Evolutionary conservation across 1,140 invertebrate species (phyloP), one percentile per base, ranked within the genome.

Genomic region (Chelonus insularis): DNA sequence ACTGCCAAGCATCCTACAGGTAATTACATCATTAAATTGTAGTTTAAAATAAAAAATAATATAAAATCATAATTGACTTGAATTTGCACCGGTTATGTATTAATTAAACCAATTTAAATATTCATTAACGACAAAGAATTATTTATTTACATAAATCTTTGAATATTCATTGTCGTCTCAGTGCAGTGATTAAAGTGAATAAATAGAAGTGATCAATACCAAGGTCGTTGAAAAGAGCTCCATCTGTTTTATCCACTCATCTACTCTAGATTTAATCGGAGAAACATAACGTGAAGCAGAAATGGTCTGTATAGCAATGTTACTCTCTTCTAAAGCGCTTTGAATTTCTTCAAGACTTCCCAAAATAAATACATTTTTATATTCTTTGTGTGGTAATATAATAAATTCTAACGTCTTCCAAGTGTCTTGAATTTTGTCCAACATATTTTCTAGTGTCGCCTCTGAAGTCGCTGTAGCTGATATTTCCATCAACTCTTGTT

Each of bases 311-410:
- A 95, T 85, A 71, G 91, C 90, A 18, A 95, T 93, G 72, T 90
- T 92, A 63, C 90, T 91, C 70, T 95, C 93, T 72, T 95, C 93
- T 1, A 94, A 78, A 4, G 88, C 82, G 0, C 86, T 82, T 74
- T 95, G 92, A 43, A 95, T 84, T 66, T 96, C 93, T 70, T 95
- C 94, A 1, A 91, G 82, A 0, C 88, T 87, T 1, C 91, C 93
- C 41, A 96, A 75, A 23, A 95, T 89, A 68, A 84, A 94, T 0
- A 93, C 87, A 73, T 95, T 92, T 61, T 91, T 90, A 0, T 86
- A 79, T 64, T 95, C 92, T 66, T 91, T 88, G 74, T 95, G 89
- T 0, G 87, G 80, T 0, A 94, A 71, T 11, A 95, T 85, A 1
- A 85, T 82, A 69, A 95, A 91, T 72, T 95, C 91, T 14, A 93